Percentiles rank a stretch among this genome's conserved stretches.
Evolutionary conservation across 2,113 vertebrate species (phyloP).

Genomic region (Eupsittula cactorum): DNA sequence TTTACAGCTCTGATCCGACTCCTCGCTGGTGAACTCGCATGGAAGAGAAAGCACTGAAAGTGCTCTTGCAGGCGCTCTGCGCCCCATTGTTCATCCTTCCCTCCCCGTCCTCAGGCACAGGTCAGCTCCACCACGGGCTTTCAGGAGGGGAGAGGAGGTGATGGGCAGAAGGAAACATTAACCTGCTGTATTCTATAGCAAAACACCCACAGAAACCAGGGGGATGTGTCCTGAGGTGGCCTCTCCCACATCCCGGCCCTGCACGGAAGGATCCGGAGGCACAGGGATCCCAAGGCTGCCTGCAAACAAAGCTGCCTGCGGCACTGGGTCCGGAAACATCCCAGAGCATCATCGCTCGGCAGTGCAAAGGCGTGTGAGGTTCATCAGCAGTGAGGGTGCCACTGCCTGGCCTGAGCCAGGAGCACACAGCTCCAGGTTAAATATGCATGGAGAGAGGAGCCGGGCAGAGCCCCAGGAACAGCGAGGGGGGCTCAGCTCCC

Average conservation of each 20-base stretch:
- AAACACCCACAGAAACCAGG: not conserved
- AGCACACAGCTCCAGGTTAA: not conserved
- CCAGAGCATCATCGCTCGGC: not conserved
- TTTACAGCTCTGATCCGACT: conserved; percentile 41
- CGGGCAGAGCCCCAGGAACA: not conserved
- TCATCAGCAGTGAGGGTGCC: not conserved
- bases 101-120: not conserved
- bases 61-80: accelerated
- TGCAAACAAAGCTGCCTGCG: not conserved
- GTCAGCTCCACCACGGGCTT: not conserved
- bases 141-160: not conserved
- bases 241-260: not conserved
- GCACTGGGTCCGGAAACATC: not conserved
- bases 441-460: not conserved
- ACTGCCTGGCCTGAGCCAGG: not conserved
- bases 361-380: not conserved
- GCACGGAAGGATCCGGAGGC: not conserved
- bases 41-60: not conserved
- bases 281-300: not conserved
- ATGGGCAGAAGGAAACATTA: not conserved
- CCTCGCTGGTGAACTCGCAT: accelerated
- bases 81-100: accelerated
- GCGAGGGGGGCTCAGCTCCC: not conserved
- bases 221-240: not conserved
- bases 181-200: accelerated